Evolutionary conservation across 2,113 vertebrate genomes (phyloP).

Genomic region (Morone saxatilis): DNA sequence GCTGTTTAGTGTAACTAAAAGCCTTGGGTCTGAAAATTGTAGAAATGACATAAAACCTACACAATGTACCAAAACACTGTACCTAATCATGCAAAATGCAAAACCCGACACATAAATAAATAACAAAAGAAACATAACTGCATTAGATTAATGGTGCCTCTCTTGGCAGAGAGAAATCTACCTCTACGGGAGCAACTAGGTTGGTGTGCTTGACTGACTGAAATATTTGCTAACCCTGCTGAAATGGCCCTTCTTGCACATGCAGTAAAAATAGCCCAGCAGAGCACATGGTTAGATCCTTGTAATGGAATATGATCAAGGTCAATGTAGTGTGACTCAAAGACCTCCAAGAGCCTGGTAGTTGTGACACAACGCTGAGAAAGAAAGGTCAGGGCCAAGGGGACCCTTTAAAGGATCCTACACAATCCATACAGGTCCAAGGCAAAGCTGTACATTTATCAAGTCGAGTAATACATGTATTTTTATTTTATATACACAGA

Average conservation of each 20-base stretch:
- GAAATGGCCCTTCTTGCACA: constrained; percentile 50
- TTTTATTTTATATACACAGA: background rate
- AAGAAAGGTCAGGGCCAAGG: background rate
- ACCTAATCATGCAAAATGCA: constrained; percentile 20
- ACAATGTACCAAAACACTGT: background rate
- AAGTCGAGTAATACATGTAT: background rate
- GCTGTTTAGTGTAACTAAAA: background rate
- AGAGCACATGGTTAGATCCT: constrained; percentile 8
- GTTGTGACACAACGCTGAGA: constrained; percentile 16
- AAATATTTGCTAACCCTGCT: constrained; percentile 33
- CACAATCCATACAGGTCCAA: background rate
- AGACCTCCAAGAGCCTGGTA: constrained; percentile 1
- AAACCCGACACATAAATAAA: constrained; percentile 38
- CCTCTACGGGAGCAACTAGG: background rate
- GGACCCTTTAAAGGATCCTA: no score
- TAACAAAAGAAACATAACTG: constrained; percentile 31
- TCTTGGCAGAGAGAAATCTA: constrained; percentile 1
- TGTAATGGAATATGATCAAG: constrained; percentile 60
- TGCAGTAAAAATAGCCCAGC: constrained; percentile 61
- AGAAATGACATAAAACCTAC: background rate
- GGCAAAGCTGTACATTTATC: background rate
- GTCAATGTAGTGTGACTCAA: constrained; percentile 42
- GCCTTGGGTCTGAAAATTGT: background rate
- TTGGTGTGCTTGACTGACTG: constrained; percentile 51
- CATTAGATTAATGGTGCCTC: constrained; percentile 17